Conservation (phyloP, 2,797 vertebrate genomes). For the Harpagifer antarcticus region DNA sequence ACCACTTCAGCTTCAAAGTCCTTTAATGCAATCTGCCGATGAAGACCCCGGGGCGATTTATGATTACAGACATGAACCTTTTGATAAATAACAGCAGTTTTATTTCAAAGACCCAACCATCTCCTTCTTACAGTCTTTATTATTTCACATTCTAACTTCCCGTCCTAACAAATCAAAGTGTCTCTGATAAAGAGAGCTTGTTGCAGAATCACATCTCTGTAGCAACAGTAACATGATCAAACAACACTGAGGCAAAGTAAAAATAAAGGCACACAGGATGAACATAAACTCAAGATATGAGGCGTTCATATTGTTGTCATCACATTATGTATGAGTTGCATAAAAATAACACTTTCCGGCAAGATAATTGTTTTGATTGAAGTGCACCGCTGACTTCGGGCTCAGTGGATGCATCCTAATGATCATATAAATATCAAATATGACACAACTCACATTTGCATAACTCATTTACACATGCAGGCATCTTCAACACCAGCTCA, state of each 20-base stretch:
- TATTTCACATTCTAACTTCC: not conserved
- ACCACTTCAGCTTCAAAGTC: constrained; percentile 39
- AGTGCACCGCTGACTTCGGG: not conserved
- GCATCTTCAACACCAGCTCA: not conserved
- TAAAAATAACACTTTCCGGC: not conserved
- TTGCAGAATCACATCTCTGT: not conserved
- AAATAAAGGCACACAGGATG: not conserved
- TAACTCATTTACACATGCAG: not conserved
- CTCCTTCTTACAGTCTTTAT: not conserved
- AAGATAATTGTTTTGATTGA: not conserved
- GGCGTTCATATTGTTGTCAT: not conserved
- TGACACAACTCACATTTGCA: not conserved
- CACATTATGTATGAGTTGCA: not conserved
- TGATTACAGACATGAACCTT: constrained; percentile 45
- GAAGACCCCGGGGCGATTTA: constrained; percentile 18
- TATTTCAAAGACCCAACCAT: constrained; percentile 22
- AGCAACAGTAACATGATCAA: constrained; percentile 6
- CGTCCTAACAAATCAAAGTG: not conserved
- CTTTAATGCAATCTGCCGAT: constrained; percentile 25
- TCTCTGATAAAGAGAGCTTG: not conserved
- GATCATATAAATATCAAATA: not conserved
- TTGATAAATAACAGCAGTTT: constrained; percentile 32
- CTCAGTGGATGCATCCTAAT: not conserved
- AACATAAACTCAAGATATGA: not conserved
- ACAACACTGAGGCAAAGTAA: not conserved